These are phyloP conservation scores for Masnerella sp. DNA, from an alignment of 2,888 invertebrate genomes.

Conservation along the genomic window DNA sequence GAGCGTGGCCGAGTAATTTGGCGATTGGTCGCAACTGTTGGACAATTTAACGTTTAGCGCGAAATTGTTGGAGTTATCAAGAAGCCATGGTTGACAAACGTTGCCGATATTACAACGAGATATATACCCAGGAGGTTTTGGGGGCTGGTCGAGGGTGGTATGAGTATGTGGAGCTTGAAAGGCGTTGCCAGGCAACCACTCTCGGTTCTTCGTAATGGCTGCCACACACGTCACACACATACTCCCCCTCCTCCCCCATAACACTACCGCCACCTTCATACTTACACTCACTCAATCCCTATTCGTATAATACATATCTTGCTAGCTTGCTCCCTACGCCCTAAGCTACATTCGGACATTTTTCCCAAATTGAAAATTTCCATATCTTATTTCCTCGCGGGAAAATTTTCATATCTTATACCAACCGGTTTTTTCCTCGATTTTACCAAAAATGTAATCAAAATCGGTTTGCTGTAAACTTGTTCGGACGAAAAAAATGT, in stretches of 20 bases:
- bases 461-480: too few relatives aligned
- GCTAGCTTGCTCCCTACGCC: conserved; percentile 53
- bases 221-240: conserved; percentile 71
- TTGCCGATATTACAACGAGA: conserved; percentile 63
- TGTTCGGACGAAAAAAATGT: too few relatives aligned
- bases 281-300: conserved; percentile 60
- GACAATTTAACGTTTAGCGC: conserved; percentile 59
- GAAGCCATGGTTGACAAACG: conserved; percentile 70
- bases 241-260: conserved; percentile 70
- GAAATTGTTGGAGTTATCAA: conserved; percentile 58
- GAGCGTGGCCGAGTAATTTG: conserved; percentile 3
- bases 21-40: conserved; percentile 18
- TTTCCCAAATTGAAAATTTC: conserved; percentile 71
- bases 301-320: conserved; percentile 70
- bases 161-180: conserved; percentile 71
- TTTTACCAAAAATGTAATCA: conserved; percentile 14
- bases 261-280: conserved; percentile 63
- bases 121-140: conserved; percentile 60
- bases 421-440: background rate
- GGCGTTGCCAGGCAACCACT: conserved; percentile 75
- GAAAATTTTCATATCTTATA: background rate
- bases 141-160: conserved; percentile 69
- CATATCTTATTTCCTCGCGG: conserved; percentile 45
- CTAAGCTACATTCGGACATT: conserved; percentile 70
- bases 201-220: conserved; percentile 71